Evolutionary conservation across 2,113 vertebrate species (phyloP).

Genomic region (Arothron firmamentum): DNA sequence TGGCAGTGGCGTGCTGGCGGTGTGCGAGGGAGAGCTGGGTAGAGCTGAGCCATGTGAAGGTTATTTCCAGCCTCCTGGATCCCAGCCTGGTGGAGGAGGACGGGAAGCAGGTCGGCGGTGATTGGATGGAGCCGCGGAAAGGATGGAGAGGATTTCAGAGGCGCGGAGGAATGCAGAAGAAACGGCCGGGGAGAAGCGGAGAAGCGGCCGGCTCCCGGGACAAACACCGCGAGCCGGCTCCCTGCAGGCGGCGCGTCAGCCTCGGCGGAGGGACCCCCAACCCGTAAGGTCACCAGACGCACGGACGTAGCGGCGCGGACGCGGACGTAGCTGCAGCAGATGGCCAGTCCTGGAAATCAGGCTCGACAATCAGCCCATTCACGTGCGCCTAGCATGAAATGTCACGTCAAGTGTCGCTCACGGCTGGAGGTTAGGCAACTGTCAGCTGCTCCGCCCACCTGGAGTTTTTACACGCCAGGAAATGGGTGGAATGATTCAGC

Average conservation of each 20-base stretch:
- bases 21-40: conserved; percentile 67
- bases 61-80: conserved; percentile 75
- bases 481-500: not conserved
- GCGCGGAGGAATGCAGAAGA: not conserved
- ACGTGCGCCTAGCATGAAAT: conserved; percentile 55
- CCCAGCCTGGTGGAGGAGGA: conserved; percentile 49
- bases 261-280: conserved; percentile 40
- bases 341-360: conserved; percentile 44
- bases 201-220: conserved; percentile 57
- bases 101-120: conserved; percentile 14
- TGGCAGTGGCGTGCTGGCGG: conserved; percentile 27
- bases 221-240: conserved; percentile 50
- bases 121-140: conserved; percentile 35
- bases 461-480: conserved; percentile 31
- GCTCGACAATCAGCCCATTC: conserved; percentile 64
- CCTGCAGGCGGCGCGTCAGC: conserved; percentile 35
- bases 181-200: not conserved
- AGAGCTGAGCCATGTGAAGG: conserved; percentile 77
- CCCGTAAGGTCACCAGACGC: conserved; percentile 61
- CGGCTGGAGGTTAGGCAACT: conserved; percentile 59
- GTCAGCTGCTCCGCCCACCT: conserved; percentile 21
- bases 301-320: conserved; percentile 37
- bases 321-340: conserved; percentile 24
- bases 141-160: conserved; percentile 36
- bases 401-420: conserved; percentile 58